Evolutionary conservation across 2,797 vertebrate genomes (phyloP), one percentile per base, ranked within the genome.

Genomic region (Eidolon dupreanum): DNA sequence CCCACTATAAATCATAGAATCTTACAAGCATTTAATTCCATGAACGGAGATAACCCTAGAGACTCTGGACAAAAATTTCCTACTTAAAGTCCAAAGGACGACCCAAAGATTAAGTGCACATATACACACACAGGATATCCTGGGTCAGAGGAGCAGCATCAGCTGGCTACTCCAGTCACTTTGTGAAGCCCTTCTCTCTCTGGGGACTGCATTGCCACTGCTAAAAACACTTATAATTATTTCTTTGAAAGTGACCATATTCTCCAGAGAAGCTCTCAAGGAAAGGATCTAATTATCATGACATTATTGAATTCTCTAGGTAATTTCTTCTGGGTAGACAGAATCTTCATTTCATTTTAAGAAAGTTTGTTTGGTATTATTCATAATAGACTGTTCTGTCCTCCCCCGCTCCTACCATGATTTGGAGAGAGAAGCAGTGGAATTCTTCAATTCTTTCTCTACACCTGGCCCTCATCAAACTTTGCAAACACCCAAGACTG

Each of bases 381-480:
- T 49, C 53, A 36, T 51, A 63, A 91, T 28, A 38, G 38, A 33
- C 38, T 33, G 13, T n/a, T 90, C 55, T 79, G 59, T 70, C 26
- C 75, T 81, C 6, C 16, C 43, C 24, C 1, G 4, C 53, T 43
- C 28, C 51, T n/a, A 49, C 12, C 38, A 2, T 20, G 15, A 38
- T 79, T 95, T 63, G 36, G 57, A 94, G 24, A 88, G 11, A 95
- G n/a, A 89, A 63, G 31, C 79, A 77, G 26, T 55, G 17, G 17
- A 63, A 97, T 89, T 90, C 46, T 93, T 89, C 73, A 86, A 10
- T 78, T 46, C 33, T 24, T 79, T 24, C 24, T 79, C 57, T 86
- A 78, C 28, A 94, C 93, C 87, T 96, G 97, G 92, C 63, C 49
- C 77, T 91, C 92, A 94, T 94, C 96, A 95, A 75, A 83, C 46